Conservation (phyloP, 2,797 vertebrate genomes). For the Tenualosa thibaudeaui region DNA sequence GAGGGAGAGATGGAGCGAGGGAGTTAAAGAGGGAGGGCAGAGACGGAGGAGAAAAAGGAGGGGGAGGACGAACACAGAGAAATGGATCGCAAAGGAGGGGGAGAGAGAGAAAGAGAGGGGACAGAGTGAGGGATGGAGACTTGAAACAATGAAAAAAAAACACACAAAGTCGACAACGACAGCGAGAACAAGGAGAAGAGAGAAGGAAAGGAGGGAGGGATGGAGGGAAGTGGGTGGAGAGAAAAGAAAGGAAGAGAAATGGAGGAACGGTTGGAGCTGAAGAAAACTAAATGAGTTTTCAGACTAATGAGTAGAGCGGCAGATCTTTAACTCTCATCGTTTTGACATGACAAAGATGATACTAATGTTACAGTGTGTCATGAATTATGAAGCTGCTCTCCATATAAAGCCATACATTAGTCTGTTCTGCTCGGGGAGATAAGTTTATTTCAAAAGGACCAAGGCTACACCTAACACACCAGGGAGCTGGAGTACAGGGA, state of each 20-base stretch:
- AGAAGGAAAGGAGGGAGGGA: slow-evolving; percentile 4
- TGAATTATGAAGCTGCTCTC: slow-evolving; percentile 54
- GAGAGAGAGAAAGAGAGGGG: not conserved
- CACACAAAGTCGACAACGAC: not conserved
- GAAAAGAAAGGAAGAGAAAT: slow-evolving; percentile 26
- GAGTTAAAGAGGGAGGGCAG: slow-evolving; percentile 14
- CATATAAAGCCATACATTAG: slow-evolving; percentile 58
- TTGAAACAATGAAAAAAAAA: not conserved
- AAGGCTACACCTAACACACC: not conserved
- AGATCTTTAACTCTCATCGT: slow-evolving; percentile 54
- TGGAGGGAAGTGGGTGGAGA: slow-evolving; percentile 2
- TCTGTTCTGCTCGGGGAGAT: slow-evolving; percentile 27
- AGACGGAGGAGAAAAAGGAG: not conserved
- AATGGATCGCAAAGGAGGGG: not conserved
- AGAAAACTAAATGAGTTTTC: slow-evolving; percentile 57
- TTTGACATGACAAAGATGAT: slow-evolving; percentile 59
- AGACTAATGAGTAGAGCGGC: slow-evolving; percentile 54
- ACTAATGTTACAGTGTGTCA: slow-evolving; percentile 52
- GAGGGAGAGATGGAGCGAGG: slow-evolving; percentile 26
- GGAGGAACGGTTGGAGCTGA: not conserved
- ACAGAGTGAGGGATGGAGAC: not conserved
- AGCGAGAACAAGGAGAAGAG: not conserved
- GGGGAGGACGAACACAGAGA: not conserved
- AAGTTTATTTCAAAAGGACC: slow-evolving; percentile 43
- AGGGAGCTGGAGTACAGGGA: not conserved